Evolutionary conservation across 2,797 vertebrate species (phyloP).

Genomic region (Sphaeramia orbicularis): DNA sequence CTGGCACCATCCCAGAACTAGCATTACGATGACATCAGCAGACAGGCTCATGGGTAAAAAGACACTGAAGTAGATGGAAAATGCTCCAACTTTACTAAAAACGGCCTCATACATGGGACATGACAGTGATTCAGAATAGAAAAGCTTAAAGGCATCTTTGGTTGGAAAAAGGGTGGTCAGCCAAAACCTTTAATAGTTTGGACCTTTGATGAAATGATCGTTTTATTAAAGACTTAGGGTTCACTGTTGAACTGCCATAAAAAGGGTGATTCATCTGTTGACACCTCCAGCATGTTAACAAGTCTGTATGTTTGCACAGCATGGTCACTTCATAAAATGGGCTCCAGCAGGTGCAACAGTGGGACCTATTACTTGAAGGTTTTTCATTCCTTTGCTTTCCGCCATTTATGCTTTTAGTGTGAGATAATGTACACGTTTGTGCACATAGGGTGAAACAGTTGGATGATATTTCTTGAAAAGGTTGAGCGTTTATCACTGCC

Average conservation of each 20-base stretch:
- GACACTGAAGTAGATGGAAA: too few relatives aligned
- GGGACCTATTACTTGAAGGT: not conserved
- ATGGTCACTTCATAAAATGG: too few relatives aligned
- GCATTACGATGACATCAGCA: too few relatives aligned
- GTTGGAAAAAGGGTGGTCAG: conserved; percentile 4
- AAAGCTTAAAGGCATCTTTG: conserved; percentile 1
- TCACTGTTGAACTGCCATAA: conserved; percentile 11
- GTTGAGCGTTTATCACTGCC: conserved; percentile 27
- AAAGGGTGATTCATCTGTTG: too few relatives aligned
- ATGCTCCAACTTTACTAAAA: too few relatives aligned
- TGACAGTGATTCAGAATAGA: too few relatives aligned
- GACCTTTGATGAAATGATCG: conserved; percentile 24
- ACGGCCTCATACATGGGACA: too few relatives aligned
- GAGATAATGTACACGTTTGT: conserved; percentile 25
- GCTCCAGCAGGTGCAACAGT: too few relatives aligned
- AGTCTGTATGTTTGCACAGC: too few relatives aligned
- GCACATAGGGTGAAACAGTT: not conserved
- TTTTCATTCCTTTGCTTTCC: not conserved
- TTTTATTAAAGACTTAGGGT: conserved; percentile 2
- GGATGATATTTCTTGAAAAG: conserved; percentile 30
- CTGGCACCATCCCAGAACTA: too few relatives aligned
- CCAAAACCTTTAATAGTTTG: conserved; percentile 3
- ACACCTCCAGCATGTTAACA: too few relatives aligned
- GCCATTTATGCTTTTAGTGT: not conserved
- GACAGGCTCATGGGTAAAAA: too few relatives aligned